Evolutionary conservation across 2,113 vertebrate species (phyloP).

Genomic region (Epinephelus lanceolatus): DNA sequence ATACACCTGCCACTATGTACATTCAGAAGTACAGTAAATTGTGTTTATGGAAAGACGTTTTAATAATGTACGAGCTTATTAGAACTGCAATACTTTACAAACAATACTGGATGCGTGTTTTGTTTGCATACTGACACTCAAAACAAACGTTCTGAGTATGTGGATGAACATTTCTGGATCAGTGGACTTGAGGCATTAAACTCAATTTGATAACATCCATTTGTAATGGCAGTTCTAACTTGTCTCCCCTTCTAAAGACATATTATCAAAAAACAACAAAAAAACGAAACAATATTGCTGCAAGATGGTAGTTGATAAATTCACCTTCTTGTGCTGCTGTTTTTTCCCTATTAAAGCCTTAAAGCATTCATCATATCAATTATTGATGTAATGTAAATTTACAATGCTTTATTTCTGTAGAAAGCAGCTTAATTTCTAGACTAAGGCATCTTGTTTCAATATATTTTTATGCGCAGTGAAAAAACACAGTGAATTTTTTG

Average conservation of each 20-base stretch:
- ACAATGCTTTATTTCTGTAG: not conserved
- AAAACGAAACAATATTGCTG: not conserved
- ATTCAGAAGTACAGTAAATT: slow-evolving; percentile 42
- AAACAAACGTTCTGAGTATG: not conserved
- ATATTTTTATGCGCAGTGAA: not conserved
- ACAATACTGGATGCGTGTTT: slow-evolving; percentile 20
- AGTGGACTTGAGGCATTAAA: not conserved
- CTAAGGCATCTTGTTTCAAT: not conserved
- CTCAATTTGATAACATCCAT: not conserved
- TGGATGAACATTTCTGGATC: not conserved
- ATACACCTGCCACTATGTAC: slow-evolving; percentile 30
- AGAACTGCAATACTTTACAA: slow-evolving; percentile 9
- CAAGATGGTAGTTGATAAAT: not conserved
- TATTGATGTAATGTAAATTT: not conserved
- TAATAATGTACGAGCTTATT: not conserved
- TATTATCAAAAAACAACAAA: not conserved
- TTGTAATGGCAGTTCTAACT: not conserved
- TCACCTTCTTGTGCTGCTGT: not conserved
- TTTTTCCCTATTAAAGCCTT: not conserved
- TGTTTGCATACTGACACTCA: not conserved
- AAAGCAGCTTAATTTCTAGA: slow-evolving; percentile 12
- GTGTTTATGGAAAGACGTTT: not conserved
- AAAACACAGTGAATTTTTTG: slow-evolving; percentile 1
- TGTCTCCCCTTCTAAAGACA: not conserved
- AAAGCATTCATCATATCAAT: not conserved